Percentiles rank a stretch among this genome's conserved stretches.
Conservation (phyloP, 2,888 invertebrate genomes). For the Eucera pruinosa region DNA sequence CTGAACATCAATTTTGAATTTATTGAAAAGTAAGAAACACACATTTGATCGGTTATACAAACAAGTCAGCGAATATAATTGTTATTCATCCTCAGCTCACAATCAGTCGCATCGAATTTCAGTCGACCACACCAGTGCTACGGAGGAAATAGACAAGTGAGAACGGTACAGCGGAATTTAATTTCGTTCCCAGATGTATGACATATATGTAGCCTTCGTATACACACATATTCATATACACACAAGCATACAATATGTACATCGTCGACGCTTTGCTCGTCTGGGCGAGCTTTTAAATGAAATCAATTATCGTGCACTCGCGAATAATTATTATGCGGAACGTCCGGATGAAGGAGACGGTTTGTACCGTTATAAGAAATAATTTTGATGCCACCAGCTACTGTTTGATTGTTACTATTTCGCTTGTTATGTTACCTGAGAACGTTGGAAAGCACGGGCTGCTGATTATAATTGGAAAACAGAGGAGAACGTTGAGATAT, state of each 20-base stretch:
- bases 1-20: no score
- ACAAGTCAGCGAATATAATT: no score
- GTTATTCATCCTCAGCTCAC: conserved; percentile 44
- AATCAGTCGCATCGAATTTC: conserved; percentile 49
- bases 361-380: conserved; percentile 18
- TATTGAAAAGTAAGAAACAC: no score
- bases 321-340: conserved; percentile 51
- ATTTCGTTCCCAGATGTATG: conserved; percentile 50
- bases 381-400: conserved; percentile 25
- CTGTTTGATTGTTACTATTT: conserved; percentile 27
- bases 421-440: conserved; percentile 18
- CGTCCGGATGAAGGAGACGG: conserved; percentile 16
- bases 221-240: not conserved
- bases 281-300: conserved; percentile 47
- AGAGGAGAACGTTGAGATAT: not conserved
- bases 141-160: conserved; percentile 59
- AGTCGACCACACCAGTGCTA: conserved; percentile 19
- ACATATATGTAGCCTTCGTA: not conserved
- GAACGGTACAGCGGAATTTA: conserved; percentile 59
- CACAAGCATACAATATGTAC: not conserved
- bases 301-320: conserved; percentile 57
- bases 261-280: conserved; percentile 4
- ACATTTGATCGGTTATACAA: no score
- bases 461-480: conserved; percentile 25
- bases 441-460: conserved; percentile 3